A percentile compares a stretch with the other conserved stretches of the same genome.
These are phyloP conservation scores for Atta colombica DNA, from an alignment of 1,140 invertebrate genomes.

Conservation along the genomic window DNA sequence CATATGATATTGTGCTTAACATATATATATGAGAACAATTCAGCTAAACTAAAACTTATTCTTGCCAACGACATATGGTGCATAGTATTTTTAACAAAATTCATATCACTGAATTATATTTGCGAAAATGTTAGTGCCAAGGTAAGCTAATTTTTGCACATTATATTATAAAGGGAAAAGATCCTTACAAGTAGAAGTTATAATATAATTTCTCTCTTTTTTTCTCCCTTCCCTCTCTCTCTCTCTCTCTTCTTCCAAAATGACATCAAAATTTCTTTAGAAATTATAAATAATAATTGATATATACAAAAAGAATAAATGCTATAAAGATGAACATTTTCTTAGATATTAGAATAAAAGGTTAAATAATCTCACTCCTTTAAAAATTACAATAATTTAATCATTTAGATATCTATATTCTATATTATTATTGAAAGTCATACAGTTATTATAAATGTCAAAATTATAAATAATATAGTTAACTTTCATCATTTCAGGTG, in stretches of 20 bases:
- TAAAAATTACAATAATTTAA: not conserved
- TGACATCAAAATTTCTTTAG: not conserved
- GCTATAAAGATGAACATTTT: not conserved
- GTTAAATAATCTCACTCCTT: not conserved
- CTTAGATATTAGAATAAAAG: not conserved
- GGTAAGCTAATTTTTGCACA: slow-evolving; percentile 1
- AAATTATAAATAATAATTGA: not conserved
- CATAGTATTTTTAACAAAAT: not conserved
- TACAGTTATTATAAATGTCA: not conserved
- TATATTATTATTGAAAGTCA: not conserved
- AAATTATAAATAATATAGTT: slow-evolving; percentile 8
- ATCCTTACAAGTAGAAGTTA: not conserved
- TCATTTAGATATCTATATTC: not conserved
- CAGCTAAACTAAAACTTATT: not conserved
- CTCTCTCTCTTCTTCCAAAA: not conserved
- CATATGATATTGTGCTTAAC: not conserved
- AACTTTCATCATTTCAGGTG: slow-evolving; percentile 1
- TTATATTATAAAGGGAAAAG: not conserved
- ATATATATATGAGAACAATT: not conserved
- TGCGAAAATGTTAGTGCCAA: slow-evolving; percentile 28
- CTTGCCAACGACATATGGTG: not conserved
- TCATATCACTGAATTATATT: slow-evolving; percentile 21
- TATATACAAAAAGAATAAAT: not conserved
- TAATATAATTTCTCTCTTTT: not conserved
- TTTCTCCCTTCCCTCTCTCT: too few species aligned